Evolutionary conservation across 30 jellyfish, hydroid and myxozoan species (phyloP), one percentile per base, ranked within the genome.

Genomic region (Aurelia sp.): DNA sequence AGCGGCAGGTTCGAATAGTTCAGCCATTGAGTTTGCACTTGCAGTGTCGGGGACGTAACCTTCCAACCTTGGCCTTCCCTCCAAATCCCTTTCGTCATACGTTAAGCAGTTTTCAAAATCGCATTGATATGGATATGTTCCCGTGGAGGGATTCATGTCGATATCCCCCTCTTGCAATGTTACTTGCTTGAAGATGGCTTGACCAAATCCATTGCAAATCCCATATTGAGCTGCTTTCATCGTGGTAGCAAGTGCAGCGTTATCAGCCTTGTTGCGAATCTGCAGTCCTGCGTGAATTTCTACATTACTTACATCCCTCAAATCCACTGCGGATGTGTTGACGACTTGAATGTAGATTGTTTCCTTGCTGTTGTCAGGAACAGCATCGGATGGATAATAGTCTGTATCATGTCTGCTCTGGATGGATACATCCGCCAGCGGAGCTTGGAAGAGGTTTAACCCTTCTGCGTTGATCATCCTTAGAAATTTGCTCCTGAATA

Each of bases 141-240:
- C 76, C 5, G 76, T 65, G 0, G 76, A 65, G 5, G 18, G 9
- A 17, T 65, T 65, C 76, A 65, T 65, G 2, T 65, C 76, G 2
- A 6, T 65, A 13, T 65, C 76, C 4, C 76, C 76, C 57, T 65
- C 76, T 13, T 65, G 76, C 76, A 65, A 17, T 17, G 76, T 65
- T 6, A 65, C 44, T 9, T 65, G 76, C 18, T 65, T 65, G 16
- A 65, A n/a, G 17, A 65, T 65, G 21, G 44, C 12, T 11, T 65
- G 76, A 4, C 44, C 76, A 21, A 65, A 65, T 17, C 21, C 21
- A 17, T 65, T 65, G 41, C 76, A 65, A 10, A 65, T 21, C 2
- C 44, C 76, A 17, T 65, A 20, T 10, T 2, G 21, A 0, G 76
- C 44, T 9, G 76, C 55, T 5, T 12, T 2, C 55, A 44, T 44